Evolutionary conservation across 1,140 invertebrate genomes (phyloP), one percentile per base, ranked within the genome.

Genomic region (Bactericera cockerelli): DNA sequence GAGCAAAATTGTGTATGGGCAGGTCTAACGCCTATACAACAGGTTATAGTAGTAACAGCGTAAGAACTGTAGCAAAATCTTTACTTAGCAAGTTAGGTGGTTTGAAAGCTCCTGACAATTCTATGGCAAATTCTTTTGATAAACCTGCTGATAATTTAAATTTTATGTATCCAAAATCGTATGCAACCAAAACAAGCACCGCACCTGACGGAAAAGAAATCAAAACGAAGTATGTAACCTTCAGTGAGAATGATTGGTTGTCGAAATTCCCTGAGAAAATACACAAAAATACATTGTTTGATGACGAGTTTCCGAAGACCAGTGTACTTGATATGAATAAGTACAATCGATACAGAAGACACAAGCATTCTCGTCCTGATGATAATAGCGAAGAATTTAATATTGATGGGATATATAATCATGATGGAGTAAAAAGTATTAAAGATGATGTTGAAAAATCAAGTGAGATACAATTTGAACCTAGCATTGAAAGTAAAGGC

Each of bases 251-350:
- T n/a, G 19, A 49, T n/a, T 49, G 42, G 42, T n/a, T 49, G n/a
- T 49, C 42, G 42, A 49, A 49, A 49, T 49, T 49, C 22, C 42
- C 42, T n/a, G 42, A 49, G n/a, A 49, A 49, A 49, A n/a, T 49
- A 19, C 42, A 49, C 19, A 49, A 49, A 49, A 49, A 49, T 49
- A 49, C 42, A 49, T 49, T 49, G 42, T 49, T 49, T 49, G 42
- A 49, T 22, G 42, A 49, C 22, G 42, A 49, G 19, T 49, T 49
- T 49, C 42, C 42, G 4, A 49, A 49, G 19, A 49, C 6, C 19
- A 49, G 42, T 49, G 22, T 49, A 6, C 19, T 49, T 6, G n/a
- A 49, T 49, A 10, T 49, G 6, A 49, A 49, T 49, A 49, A 49
- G 22, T 49, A 49, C 19, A 31, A 31, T 13, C n/a, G 42, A n/a